Evolutionary conservation across 2,888 invertebrate genomes (phyloP), one percentile per base, ranked within the genome.

Genomic region (Eugnorisma glareosa): DNA sequence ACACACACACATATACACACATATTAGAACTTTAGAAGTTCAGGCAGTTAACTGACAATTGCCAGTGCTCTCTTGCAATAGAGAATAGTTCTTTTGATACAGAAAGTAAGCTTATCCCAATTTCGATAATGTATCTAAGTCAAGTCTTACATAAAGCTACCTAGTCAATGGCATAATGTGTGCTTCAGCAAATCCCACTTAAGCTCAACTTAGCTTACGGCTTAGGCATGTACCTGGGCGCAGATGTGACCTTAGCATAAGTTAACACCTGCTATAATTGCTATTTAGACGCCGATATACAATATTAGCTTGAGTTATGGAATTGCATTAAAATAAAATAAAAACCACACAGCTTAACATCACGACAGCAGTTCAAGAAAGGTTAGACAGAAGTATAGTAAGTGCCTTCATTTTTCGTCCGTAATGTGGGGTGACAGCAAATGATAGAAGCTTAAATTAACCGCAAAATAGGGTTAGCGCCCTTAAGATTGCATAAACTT

Each of bases 221-320:
- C 69, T 78, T 82, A 78, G 8, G 24, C 4, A 40, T 31, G 18
- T 18, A 48, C 59, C 54, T 67, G 28, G 15, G 15, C 21, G 24
- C 82, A 83, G 67, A 68, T 83, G 84, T 74, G 84, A 40, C 67
- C 24, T 63, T 40, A 48, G 13, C 51, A 24, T 54, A 37, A 57
- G 37, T 82, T 51, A 74, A 79, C 74, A 79, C 73, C 63, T 73
- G 57, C 31, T 35, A 5, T 54, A 43, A 40, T 63, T 75, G 24
- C 28, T 37, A 37, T 37, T 40, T 28, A 51, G 7, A 54, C 45
- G 28, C 40, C 6, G 35, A 15, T 28, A 21, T 8, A n/a, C 11
- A 37, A 57, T 57, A 71, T 51, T 64, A 43, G 21, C 37, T 43
- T 15, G 2, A 35, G 4, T 45, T 43, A 35, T 18, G 2, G 48